phyloP scores from a whole-genome alignment of 2,888 invertebrate genomes.

The Plagodis pulveraria region DNA sequence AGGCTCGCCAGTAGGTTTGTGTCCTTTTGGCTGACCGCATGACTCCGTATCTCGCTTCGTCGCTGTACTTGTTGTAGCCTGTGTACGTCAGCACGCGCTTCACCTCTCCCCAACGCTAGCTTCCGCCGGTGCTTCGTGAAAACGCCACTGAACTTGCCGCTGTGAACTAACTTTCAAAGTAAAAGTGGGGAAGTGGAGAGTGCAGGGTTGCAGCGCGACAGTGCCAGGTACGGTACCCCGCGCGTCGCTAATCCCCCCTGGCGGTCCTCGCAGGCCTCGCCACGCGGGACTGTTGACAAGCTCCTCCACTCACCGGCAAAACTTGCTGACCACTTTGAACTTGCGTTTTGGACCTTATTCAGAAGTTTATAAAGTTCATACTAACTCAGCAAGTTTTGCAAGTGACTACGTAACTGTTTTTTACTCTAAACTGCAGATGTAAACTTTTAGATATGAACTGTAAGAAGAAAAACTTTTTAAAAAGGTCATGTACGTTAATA shows the following conservation, averaged over 20 bases:
- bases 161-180: constrained; percentile 68
- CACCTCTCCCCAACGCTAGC: constrained; percentile 67
- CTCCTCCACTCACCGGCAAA: constrained; percentile 31
- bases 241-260: constrained; percentile 46
- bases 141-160: constrained; percentile 52
- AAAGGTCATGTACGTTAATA: constrained; percentile 21
- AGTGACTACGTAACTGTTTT: constrained; percentile 24
- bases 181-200: constrained; percentile 67
- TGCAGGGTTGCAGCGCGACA: constrained; percentile 67
- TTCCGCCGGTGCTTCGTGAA: constrained; percentile 68
- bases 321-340: constrained; percentile 26
- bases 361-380: constrained; percentile 24
- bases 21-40: constrained; percentile 86
- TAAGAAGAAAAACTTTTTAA: constrained; percentile 8
- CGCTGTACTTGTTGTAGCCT: constrained; percentile 80
- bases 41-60: constrained; percentile 85
- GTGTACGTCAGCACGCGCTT: constrained; percentile 80
- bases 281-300: constrained; percentile 58
- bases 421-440: constrained; percentile 11
- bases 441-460: constrained; percentile 13
- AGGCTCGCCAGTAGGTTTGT: constrained; percentile 84
- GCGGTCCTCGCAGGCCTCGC: constrained; percentile 51
- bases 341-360: constrained; percentile 24
- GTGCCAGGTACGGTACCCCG: constrained; percentile 72
- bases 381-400: constrained; percentile 29